Evolutionary conservation across 2,113 vertebrate genomes (phyloP).

Genomic region (Irena cyanogastra): DNA sequence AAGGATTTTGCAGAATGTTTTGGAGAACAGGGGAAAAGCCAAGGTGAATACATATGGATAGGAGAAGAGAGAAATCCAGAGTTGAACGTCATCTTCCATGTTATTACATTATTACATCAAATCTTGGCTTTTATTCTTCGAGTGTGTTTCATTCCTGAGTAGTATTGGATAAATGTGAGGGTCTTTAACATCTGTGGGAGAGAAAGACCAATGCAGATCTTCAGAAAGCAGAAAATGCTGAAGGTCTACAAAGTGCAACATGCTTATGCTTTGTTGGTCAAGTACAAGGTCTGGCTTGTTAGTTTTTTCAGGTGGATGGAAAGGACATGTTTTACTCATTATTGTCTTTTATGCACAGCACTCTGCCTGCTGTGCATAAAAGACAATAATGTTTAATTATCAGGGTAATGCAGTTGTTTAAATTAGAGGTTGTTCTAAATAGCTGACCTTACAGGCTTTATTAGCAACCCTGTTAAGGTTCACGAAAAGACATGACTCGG

Average conservation of each 20-base stretch:
- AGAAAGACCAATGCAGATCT: neutral
- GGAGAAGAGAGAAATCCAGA: neutral
- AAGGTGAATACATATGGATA: neutral
- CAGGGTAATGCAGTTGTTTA: neutral
- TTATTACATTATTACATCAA: neutral
- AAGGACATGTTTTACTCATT: neutral
- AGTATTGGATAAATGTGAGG: neutral
- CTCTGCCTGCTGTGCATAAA: neutral
- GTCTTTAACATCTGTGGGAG: neutral
- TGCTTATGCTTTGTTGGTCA: neutral
- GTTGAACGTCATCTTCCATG: neutral
- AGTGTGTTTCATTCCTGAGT: neutral
- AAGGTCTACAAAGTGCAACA: neutral
- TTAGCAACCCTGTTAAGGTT: neutral
- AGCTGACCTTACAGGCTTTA: neutral
- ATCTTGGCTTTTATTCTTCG: neutral
- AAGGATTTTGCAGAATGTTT: neutral
- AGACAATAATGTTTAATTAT: slow-evolving; percentile 12
- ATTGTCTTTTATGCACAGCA: too few species aligned
- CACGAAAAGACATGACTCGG: neutral
- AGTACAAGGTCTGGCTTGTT: neutral
- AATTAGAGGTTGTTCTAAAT: slow-evolving; percentile 15
- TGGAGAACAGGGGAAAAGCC: neutral
- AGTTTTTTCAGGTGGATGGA: neutral
- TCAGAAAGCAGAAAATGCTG: neutral